These are phyloP conservation scores for Helleia helle DNA, from an alignment of 2,888 invertebrate genomes.

Conservation along the genomic window DNA sequence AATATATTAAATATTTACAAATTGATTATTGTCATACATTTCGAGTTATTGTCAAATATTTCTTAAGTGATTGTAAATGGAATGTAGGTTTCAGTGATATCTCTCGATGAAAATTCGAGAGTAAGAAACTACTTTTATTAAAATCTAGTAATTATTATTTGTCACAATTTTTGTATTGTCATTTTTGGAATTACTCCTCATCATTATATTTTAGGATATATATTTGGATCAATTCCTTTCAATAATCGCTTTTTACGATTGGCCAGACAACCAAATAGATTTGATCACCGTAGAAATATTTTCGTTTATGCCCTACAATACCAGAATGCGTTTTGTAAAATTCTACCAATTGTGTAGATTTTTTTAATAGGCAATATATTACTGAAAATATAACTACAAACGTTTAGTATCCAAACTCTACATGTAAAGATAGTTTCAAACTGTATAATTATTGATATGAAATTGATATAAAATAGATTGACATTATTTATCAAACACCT, in stretches of 20 bases:
- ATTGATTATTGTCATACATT: conserved; percentile 9
- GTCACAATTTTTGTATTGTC: not conserved
- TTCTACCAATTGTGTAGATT: conserved; percentile 3
- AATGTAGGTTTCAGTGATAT: not conserved
- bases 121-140: not conserved
- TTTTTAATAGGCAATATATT: conserved; percentile 5
- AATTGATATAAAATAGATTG: conserved; percentile 67
- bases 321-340: not conserved
- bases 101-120: not conserved
- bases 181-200: not conserved
- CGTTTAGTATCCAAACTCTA: conserved; percentile 29
- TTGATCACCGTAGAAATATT: no score
- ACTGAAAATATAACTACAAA: conserved; percentile 7
- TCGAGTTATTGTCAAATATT: not conserved
- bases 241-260: no score
- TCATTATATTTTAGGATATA: not conserved
- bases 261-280: no score
- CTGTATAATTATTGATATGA: conserved; percentile 58
- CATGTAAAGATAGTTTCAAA: conserved; percentile 38
- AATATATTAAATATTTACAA: conserved; percentile 7
- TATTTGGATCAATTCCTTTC: not conserved
- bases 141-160: not conserved
- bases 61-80: conserved; percentile 2
- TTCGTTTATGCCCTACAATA: not conserved
- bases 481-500: conserved; percentile 57